Conservation (phyloP, 2,113 vertebrate species). For the Pseudorhombus dupliciocellatus region DNA sequence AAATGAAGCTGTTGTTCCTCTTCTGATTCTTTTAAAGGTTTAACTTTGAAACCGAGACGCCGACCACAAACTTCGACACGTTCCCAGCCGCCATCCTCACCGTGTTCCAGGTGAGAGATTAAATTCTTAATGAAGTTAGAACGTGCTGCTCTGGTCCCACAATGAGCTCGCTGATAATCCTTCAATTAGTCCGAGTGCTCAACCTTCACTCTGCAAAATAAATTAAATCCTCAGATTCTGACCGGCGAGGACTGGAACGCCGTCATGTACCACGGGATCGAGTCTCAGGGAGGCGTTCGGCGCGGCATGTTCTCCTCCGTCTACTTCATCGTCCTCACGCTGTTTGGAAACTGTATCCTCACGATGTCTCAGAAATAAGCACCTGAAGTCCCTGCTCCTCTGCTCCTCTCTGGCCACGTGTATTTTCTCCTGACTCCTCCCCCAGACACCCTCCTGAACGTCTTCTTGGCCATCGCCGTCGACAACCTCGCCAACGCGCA, state of each 20-base stretch:
- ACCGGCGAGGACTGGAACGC: constrained; percentile 99
- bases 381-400: too few relatives aligned
- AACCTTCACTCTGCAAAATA: constrained; percentile 31
- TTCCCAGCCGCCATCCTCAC: constrained; percentile 97
- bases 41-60: constrained; percentile 94
- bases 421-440: constrained; percentile 79
- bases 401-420: not conserved
- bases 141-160: constrained; percentile 33
- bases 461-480: constrained; percentile 96
- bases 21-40: constrained; percentile 83
- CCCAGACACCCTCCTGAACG: constrained; percentile 93
- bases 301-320: constrained; percentile 96
- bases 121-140: constrained; percentile 53
- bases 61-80: constrained; percentile 95
- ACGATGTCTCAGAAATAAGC: too few relatives aligned
- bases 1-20: not conserved
- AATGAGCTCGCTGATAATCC: constrained; percentile 57
- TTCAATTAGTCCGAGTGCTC: constrained; percentile 53
- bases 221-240: constrained; percentile 85
- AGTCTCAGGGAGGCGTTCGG: constrained; percentile 92
- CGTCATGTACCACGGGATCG: constrained; percentile 97
- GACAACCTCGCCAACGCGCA: constrained; percentile 97
- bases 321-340: constrained; percentile 96
- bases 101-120: constrained; percentile 90
- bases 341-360: constrained; percentile 99